phyloP scores from a whole-genome alignment of 2,797 vertebrate genomes.

The Morelia viridis region DNA sequence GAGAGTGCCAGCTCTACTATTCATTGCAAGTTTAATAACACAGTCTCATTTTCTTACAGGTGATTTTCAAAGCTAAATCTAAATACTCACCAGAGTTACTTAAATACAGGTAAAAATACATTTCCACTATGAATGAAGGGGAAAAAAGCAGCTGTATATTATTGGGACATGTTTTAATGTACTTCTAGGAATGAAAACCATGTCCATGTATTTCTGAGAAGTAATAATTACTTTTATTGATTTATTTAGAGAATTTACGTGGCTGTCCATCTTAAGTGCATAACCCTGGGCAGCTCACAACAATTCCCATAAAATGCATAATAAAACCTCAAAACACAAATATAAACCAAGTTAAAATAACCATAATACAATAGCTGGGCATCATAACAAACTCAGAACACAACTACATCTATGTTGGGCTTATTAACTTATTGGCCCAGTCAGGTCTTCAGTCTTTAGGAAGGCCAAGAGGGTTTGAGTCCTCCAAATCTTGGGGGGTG shows the following conservation, averaged over 20 bases:
- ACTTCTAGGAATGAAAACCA: background rate
- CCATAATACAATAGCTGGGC: background rate
- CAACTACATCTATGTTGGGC: background rate
- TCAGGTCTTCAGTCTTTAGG: background rate
- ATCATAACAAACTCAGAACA: background rate
- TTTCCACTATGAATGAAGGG: background rate
- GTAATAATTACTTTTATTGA: background rate
- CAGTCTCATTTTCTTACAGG: conserved; percentile 75
- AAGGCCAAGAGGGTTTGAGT: background rate
- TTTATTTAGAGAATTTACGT: background rate
- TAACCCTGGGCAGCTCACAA: background rate
- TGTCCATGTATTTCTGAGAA: background rate
- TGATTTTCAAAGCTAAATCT: conserved; percentile 96
- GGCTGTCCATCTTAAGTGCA: background rate
- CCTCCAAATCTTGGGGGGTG: background rate
- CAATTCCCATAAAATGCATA: background rate
- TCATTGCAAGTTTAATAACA: conserved; percentile 21
- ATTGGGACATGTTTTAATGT: background rate
- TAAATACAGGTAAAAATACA: conserved; percentile 85
- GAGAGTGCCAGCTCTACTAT: background rate
- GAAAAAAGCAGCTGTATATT: background rate
- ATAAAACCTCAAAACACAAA: background rate
- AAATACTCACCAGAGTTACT: conserved; percentile 91
- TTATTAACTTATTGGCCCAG: background rate
- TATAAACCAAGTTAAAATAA: background rate